phyloP scores from a whole-genome alignment of 2,888 invertebrate genomes.

The Platycheirus rosarum region DNA sequence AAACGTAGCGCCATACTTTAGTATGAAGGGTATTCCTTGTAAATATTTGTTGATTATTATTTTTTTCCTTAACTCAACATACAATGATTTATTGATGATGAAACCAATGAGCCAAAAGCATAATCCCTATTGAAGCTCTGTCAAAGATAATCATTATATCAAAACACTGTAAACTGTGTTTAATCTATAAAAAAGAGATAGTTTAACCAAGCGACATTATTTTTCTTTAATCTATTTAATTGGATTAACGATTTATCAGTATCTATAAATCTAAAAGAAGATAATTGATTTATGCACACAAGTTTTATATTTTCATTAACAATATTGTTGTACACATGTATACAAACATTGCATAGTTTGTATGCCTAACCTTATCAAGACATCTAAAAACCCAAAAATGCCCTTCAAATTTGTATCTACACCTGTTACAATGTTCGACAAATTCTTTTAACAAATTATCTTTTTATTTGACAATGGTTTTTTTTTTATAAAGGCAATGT shows the following conservation, averaged over 20 bases:
- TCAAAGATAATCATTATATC: too few relatives aligned
- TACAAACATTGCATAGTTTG: neutral
- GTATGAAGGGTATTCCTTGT: too few relatives aligned
- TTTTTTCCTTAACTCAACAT: too few relatives aligned
- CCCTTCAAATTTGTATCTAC: slow-evolving; percentile 26
- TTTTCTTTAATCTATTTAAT: neutral
- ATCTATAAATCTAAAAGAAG: neutral
- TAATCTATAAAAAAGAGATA: too few relatives aligned
- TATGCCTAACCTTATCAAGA: slow-evolving; percentile 14
- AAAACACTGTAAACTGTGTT: too few relatives aligned
- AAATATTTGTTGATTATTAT: too few relatives aligned
- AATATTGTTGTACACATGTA: neutral
- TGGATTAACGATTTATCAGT: neutral
- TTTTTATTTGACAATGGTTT: slow-evolving; percentile 4
- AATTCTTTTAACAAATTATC: slow-evolving; percentile 43
- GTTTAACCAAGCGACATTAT: neutral
- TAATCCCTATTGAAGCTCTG: too few relatives aligned
- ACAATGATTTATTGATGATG: too few relatives aligned
- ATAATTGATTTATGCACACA: slow-evolving; percentile 1
- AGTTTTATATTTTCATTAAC: neutral
- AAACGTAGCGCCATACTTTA: too few relatives aligned
- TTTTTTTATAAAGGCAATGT: slow-evolving; percentile 20
- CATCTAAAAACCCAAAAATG: neutral
- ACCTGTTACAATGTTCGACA: slow-evolving; percentile 31
- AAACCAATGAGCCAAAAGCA: too few relatives aligned